A percentile compares a stretch with the other conserved stretches of the same genome.
phyloP scores from a whole-genome alignment of 1,140 invertebrate species.

The Dinothrombium tinctorium region DNA sequence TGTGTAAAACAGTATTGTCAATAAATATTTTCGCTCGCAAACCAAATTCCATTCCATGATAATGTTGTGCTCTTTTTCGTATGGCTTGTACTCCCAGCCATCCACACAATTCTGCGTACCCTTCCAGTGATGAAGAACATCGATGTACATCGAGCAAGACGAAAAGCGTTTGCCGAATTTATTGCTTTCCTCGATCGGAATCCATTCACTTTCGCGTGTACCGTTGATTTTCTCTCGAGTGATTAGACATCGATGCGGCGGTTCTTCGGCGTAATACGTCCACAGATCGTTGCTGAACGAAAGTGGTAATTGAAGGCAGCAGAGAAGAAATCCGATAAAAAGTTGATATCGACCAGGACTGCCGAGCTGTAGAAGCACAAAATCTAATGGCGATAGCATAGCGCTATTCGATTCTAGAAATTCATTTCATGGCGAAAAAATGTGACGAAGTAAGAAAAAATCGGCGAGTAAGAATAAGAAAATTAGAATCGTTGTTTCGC shows the following conservation, averaged over 20 bases:
- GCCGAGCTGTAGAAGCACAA: slow-evolving; percentile 16
- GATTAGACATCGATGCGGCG: slow-evolving; percentile 26
- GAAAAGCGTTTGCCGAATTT: slow-evolving; percentile 9
- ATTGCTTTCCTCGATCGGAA: slow-evolving; percentile 10
- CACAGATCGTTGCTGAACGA: slow-evolving; percentile 24
- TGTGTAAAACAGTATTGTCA: slow-evolving; percentile 22
- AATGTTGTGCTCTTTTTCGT: slow-evolving; percentile 18
- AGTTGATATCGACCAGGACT: slow-evolving; percentile 24
- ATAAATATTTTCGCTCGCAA: slow-evolving; percentile 25
- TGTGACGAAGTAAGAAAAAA: too few relatives aligned
- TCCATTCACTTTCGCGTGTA: slow-evolving; percentile 7
- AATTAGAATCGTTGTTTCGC: too few relatives aligned
- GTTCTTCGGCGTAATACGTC: slow-evolving; percentile 23
- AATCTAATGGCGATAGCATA: too few relatives aligned
- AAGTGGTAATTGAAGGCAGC: slow-evolving; percentile 26
- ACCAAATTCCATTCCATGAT: slow-evolving; percentile 26
- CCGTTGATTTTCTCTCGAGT: not conserved
- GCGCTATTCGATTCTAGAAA: too few relatives aligned
- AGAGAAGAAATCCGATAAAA: slow-evolving; percentile 22
- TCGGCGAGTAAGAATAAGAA: too few relatives aligned
- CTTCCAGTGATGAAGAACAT: slow-evolving; percentile 15
- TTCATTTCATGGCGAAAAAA: too few relatives aligned
- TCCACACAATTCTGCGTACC: slow-evolving; percentile 17
- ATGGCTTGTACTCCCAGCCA: slow-evolving; percentile 19
- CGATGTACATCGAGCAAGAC: slow-evolving; percentile 17